Percentiles rank a stretch among this genome's conserved stretches.
These are phyloP conservation scores for Peromyscus maniculatus DNA, from an alignment of 2,113 vertebrate species.

Conservation along the genomic window DNA sequence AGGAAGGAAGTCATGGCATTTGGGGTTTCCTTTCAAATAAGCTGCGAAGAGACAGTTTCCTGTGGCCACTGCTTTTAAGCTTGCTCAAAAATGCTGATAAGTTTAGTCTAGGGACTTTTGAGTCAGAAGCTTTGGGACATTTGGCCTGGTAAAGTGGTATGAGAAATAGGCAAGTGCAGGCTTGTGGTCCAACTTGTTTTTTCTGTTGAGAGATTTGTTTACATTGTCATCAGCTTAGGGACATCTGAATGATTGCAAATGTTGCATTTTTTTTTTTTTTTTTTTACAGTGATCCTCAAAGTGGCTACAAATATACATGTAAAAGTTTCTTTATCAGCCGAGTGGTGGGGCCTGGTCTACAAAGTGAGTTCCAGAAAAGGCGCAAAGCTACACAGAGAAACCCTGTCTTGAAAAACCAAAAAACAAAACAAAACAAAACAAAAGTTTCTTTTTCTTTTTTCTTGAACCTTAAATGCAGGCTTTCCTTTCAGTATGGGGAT, in stretches of 20 bases:
- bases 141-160: no score
- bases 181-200: not conserved
- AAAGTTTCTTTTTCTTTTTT: not conserved
- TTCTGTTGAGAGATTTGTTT: not conserved
- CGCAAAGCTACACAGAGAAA: no score
- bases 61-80: not conserved
- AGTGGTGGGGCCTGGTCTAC: no score
- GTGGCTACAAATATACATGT: no score
- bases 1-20: not conserved
- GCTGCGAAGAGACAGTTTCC: rapidly evolving
- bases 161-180: not conserved
- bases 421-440: no score
- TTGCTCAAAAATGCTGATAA: not conserved
- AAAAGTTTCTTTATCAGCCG: no score
- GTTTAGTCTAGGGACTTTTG: not conserved
- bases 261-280: not conserved
- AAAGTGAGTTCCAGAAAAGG: no score
- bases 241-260: not conserved
- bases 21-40: not conserved
- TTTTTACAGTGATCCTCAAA: not conserved
- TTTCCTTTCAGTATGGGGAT: not conserved
- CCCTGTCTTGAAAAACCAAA: no score
- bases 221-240: not conserved
- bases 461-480: not conserved
- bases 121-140: not conserved